phyloP scores from a whole-genome alignment of 2,113 vertebrate species.

The Sarotherodon lohbergeri region DNA sequence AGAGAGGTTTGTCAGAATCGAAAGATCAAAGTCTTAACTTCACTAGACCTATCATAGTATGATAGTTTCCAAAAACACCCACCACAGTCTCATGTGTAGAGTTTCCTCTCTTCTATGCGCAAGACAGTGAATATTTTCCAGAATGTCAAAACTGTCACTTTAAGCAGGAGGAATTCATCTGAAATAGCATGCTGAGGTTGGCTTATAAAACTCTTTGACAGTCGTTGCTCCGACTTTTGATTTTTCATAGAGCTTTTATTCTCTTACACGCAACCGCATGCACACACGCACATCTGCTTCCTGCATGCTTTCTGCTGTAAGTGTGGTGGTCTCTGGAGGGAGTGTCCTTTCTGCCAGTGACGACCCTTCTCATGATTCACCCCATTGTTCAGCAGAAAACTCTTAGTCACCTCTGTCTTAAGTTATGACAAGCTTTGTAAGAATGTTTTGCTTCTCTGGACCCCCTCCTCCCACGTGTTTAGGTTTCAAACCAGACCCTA shows the following conservation, averaged over 20 bases:
- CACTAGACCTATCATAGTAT: not conserved
- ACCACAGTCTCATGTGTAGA: not conserved
- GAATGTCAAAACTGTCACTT: not conserved
- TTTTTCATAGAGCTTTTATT: not conserved
- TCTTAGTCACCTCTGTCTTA: conserved; percentile 34
- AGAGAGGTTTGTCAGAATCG: rapidly evolving
- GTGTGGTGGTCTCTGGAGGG: conserved; percentile 30
- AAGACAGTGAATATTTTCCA: not conserved
- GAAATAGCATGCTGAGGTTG: not conserved
- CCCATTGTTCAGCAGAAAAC: conserved; percentile 41
- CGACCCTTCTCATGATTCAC: conserved; percentile 60
- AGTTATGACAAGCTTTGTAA: conserved; percentile 45
- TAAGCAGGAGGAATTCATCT: not conserved
- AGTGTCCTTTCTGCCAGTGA: conserved; percentile 29
- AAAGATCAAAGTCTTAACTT: not conserved
- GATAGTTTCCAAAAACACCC: not conserved
- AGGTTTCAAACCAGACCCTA: conserved; percentile 1
- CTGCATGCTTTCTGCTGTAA: conserved; percentile 33
- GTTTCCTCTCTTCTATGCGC: not conserved
- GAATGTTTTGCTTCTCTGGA: conserved; percentile 28
- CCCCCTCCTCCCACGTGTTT: not conserved
- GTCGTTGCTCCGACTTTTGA: not conserved
- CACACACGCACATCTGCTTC: conserved; percentile 67
- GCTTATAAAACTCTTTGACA: not conserved
- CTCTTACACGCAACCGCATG: not conserved